Percentiles rank a stretch among this genome's conserved stretches.
These are phyloP conservation scores for Amphiduros pacificus DNA, from an alignment of 2,888 invertebrate genomes.

Conservation along the genomic window DNA sequence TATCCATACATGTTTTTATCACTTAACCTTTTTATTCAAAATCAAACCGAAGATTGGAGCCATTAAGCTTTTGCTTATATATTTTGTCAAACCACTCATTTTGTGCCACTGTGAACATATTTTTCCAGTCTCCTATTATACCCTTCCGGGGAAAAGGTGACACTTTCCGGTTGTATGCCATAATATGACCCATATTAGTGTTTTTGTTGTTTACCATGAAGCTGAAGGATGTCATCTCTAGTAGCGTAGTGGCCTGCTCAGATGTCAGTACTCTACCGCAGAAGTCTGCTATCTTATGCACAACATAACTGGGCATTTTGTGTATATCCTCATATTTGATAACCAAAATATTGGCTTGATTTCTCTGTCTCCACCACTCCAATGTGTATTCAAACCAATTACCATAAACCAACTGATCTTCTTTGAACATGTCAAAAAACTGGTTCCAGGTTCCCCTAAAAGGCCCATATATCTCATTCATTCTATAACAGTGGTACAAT, in stretches of 20 bases:
- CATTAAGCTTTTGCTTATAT: neutral
- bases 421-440: neutral
- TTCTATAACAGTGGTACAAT: neutral
- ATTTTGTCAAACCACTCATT: neutral
- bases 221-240: neutral
- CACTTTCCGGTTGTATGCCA: neutral
- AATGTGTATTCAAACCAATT: neutral
- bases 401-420: neutral
- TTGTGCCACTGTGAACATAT: neutral
- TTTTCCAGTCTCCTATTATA: neutral
- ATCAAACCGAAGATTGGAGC: neutral
- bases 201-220: neutral
- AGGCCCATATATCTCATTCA: neutral
- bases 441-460: neutral
- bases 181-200: neutral
- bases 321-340: neutral
- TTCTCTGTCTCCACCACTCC: neutral
- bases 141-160: neutral
- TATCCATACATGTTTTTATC: too few relatives aligned
- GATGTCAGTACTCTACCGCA: neutral
- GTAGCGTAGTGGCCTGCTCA: neutral
- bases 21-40: too few relatives aligned
- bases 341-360: neutral
- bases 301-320: neutral
- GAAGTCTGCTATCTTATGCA: neutral